Conservation (phyloP, 2,113 vertebrate genomes). For the Notarius lentiginosus region DNA sequence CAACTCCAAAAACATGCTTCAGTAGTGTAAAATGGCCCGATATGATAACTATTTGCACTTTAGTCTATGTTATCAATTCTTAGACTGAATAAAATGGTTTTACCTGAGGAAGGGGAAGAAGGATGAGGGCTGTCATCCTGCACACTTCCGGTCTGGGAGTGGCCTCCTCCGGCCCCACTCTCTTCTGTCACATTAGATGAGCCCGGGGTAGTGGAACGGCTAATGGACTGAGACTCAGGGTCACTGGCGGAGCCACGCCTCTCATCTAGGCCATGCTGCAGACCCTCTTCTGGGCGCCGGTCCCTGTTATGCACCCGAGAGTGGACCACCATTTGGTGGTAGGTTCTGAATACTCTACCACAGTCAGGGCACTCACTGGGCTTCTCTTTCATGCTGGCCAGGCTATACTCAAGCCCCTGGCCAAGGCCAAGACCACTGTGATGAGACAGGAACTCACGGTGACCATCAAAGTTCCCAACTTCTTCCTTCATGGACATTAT, state of each 20-base stretch:
- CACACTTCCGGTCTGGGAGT: constrained; percentile 93
- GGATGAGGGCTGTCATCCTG: constrained; percentile 98
- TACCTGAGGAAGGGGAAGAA: constrained; percentile 98
- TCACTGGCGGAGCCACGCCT: constrained; percentile 94
- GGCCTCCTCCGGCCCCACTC: constrained; percentile 89
- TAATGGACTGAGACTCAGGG: constrained; percentile 97
- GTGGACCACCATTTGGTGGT: constrained; percentile 98
- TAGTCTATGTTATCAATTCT: neutral
- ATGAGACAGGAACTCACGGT: constrained; percentile 89
- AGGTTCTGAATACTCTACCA: constrained; percentile 93
- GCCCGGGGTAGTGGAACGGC: constrained; percentile 94
- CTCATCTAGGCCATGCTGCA: constrained; percentile 85
- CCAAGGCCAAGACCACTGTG: constrained; percentile 76
- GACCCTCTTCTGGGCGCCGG: constrained; percentile 83
- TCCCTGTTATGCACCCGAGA: constrained; percentile 94
- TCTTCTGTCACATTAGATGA: constrained; percentile 98
- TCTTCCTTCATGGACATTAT: constrained; percentile 89
- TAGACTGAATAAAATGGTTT: constrained; percentile 31
- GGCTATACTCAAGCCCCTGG: constrained; percentile 86
- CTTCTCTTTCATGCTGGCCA: constrained; percentile 86
- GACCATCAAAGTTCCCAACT: constrained; percentile 80
- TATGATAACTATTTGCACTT: neutral
- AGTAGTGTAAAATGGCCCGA: neutral
- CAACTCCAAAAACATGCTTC: neutral
- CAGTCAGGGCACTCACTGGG: constrained; percentile 96